Conservation (phyloP, 1,140 invertebrate species). For the Trigoniulus corallinus region DNA sequence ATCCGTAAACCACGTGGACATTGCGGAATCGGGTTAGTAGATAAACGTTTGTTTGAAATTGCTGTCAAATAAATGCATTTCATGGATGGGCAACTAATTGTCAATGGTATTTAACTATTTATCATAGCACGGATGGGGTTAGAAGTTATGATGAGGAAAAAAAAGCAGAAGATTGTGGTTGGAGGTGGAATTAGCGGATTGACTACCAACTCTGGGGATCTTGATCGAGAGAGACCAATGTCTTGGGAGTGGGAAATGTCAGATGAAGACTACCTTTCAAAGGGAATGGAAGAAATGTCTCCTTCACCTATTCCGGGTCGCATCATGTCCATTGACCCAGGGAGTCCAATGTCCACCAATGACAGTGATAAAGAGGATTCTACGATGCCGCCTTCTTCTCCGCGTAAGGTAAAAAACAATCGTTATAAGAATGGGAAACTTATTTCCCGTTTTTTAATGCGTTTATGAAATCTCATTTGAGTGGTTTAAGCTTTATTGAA, state of each 20-base stretch:
- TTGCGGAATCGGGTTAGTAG: no score
- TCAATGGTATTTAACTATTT: conserved; percentile 5
- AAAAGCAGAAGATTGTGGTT: conserved; percentile 28
- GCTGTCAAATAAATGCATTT: no score
- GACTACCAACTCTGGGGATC: not conserved
- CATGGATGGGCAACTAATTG: conserved; percentile 8
- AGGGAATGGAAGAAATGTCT: not conserved
- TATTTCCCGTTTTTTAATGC: no score
- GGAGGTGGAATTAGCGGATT: not conserved
- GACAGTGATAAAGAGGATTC: conserved; percentile 7
- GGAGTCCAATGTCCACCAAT: conserved; percentile 8
- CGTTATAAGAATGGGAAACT: no score
- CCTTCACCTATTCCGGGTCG: not conserved
- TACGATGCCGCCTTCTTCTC: not conserved
- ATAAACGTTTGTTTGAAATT: no score
- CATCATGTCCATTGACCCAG: conserved; percentile 5
- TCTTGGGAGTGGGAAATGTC: conserved; percentile 81
- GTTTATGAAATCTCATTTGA: no score
- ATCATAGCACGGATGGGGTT: conserved; percentile 19
- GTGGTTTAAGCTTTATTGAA: no score
- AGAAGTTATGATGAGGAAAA: conserved; percentile 32
- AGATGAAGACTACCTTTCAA: conserved; percentile 32
- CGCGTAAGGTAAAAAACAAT: conserved; percentile 1
- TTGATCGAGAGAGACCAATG: conserved; percentile 48
- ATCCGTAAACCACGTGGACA: no score